Percentiles rank a stretch among this genome's conserved stretches.
phyloP scores from a whole-genome alignment of 2,113 vertebrate species.

The Chionomys nivalis region DNA sequence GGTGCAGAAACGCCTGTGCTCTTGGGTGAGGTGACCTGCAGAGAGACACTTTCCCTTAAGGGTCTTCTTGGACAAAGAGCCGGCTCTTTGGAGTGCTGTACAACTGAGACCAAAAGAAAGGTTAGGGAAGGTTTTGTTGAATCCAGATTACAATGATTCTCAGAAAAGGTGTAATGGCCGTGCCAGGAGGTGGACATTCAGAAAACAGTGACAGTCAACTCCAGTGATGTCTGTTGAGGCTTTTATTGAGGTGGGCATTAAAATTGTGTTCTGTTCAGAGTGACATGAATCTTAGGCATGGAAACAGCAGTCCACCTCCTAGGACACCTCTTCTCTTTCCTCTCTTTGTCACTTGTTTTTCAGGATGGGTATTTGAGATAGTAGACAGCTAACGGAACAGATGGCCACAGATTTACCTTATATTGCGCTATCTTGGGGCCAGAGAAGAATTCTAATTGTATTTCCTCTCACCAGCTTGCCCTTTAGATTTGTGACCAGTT shows the following conservation, averaged over 20 bases:
- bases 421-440: background rate
- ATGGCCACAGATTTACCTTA: background rate
- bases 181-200: background rate
- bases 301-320: background rate
- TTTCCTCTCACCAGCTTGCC: background rate
- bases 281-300: background rate
- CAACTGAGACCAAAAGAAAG: background rate
- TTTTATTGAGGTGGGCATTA: background rate
- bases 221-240: background rate
- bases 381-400: background rate
- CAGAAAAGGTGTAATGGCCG: background rate
- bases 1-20: rapidly evolving
- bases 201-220: background rate
- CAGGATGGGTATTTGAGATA: background rate
- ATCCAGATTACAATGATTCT: background rate
- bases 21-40: background rate
- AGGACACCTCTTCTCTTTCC: background rate
- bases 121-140: background rate
- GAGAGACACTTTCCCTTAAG: background rate
- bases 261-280: background rate
- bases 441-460: background rate
- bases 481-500: background rate
- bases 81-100: background rate
- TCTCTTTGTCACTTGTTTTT: background rate
- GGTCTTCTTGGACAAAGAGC: background rate